Base-by-base conservation (phyloP, 2,113 vertebrate species). In the Neoarius graeffei region DNA sequence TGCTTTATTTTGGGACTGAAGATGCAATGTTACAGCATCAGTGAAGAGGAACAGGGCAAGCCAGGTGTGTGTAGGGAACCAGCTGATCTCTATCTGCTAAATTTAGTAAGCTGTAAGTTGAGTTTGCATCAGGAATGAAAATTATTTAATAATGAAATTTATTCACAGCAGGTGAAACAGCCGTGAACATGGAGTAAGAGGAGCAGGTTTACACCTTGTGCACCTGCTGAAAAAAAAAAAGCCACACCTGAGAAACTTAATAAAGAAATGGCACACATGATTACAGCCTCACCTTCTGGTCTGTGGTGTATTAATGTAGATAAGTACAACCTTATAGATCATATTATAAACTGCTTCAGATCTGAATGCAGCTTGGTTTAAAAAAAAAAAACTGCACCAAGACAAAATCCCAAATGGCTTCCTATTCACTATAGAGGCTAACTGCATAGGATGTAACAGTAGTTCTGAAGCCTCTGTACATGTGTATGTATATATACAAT, bases 1-100 rank as follows among this genome's bases (percentile, higher is more conserved):
- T 14, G 60, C 50, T 88, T 87, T 94, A 93, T 95, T 94, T 93
- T 86, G 42, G 86, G 88, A 83, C 35, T 66, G 74, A 76, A 82
- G 80, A 83, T 64, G 83, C 86, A 88, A 54, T 9, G n/a, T 88
- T 13, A 56, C 80, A 69, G 48, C 9, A 7, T 60, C 30, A 35
- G 27, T 13, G 7, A 23, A 19, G 19, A 60, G 56, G 7, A 56
- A 56, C n/a, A 79, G 50, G 25, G 73, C 20, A 20, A 76, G 48
- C 4, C 15, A 76, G 20, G 11, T 20, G 4, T 1, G 1, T 0
- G 23, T 60, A 60, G 48, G 42, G 30, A 14, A 15, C 62, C 80
- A 48, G 7, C n/a, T 52, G 48, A 23, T 74, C 23, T 52, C 76
- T 23, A 8, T 42, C 8, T 60, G 56, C 17, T 60, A 60, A 1